These are phyloP conservation scores for Coenonympha arcania DNA, from an alignment of 2,888 invertebrate species.

Conservation along the genomic window DNA sequence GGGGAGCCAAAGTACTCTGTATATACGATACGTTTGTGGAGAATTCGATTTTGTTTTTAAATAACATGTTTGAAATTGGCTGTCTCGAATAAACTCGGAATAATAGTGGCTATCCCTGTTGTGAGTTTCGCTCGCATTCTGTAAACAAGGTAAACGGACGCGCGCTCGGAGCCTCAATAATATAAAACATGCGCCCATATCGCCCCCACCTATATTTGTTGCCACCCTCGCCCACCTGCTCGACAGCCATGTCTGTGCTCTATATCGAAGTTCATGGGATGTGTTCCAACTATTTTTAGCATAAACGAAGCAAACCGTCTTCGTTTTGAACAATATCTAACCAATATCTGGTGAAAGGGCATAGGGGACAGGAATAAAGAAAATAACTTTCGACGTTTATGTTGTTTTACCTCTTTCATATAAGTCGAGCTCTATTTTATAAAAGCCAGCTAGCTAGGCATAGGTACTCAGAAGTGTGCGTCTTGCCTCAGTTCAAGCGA, in stretches of 20 bases:
- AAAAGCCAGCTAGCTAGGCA: not conserved
- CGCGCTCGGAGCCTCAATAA: conserved; percentile 60
- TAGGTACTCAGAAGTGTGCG: not conserved
- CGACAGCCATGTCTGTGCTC: conserved; percentile 32
- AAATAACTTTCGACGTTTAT: conserved; percentile 19
- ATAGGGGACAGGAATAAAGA: conserved; percentile 27
- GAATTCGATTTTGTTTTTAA: conserved; percentile 6
- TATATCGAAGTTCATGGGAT: conserved; percentile 25
- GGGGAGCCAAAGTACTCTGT: conserved; percentile 8
- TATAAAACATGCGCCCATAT: conserved; percentile 64
- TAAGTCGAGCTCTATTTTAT: not conserved
- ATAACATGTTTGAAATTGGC: conserved; percentile 9
- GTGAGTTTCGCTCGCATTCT: conserved; percentile 35
- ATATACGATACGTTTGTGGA: conserved; percentile 10
- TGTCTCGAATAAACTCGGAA: conserved; percentile 17
- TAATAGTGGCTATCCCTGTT: conserved; percentile 24
- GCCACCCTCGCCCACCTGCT: conserved; percentile 41
- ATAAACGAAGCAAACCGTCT: conserved; percentile 20
- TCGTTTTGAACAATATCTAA: conserved; percentile 28
- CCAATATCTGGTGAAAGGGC: conserved; percentile 29
- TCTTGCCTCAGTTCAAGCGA: too few relatives aligned
- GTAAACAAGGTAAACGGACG: conserved; percentile 50
- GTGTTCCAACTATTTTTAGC: conserved; percentile 28
- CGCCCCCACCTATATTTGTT: conserved; percentile 48
- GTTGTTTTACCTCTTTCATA: conserved; percentile 16